Evolutionary conservation across 2,113 vertebrate genomes (phyloP).

Genomic region (Oceanodroma tethys): DNA sequence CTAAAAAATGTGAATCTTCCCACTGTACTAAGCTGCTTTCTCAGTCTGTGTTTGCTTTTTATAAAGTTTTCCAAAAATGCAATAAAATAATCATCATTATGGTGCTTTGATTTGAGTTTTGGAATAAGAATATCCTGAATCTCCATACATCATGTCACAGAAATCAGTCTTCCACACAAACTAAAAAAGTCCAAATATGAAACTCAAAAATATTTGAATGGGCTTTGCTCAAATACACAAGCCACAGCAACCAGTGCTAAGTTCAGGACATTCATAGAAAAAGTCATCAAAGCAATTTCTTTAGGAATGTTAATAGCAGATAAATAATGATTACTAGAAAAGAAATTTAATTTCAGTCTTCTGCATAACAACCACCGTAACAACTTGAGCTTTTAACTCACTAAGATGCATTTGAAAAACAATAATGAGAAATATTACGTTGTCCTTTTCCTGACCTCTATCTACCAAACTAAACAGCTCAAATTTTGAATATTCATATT

Average conservation of each 20-base stretch:
- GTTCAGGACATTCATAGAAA: neutral
- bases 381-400: neutral
- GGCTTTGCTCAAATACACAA: neutral
- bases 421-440: neutral
- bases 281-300: neutral
- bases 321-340: neutral
- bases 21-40: neutral
- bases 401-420: neutral
- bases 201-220: neutral
- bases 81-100: neutral
- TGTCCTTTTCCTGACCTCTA: constrained; percentile 6
- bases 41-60: neutral
- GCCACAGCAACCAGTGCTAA: neutral
- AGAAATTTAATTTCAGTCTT: neutral
- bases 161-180: neutral
- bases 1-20: neutral
- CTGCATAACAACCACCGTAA: neutral
- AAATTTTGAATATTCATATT: constrained; percentile 34
- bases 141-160: neutral
- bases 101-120: neutral
- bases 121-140: neutral
- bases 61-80: neutral
- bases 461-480: neutral
- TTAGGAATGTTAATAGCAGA: neutral
- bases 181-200: neutral